Percentiles rank a stretch among this genome's conserved stretches.
These are phyloP conservation scores for Trematomus bernacchii DNA, from an alignment of 2,797 vertebrate genomes.

Conservation along the genomic window DNA sequence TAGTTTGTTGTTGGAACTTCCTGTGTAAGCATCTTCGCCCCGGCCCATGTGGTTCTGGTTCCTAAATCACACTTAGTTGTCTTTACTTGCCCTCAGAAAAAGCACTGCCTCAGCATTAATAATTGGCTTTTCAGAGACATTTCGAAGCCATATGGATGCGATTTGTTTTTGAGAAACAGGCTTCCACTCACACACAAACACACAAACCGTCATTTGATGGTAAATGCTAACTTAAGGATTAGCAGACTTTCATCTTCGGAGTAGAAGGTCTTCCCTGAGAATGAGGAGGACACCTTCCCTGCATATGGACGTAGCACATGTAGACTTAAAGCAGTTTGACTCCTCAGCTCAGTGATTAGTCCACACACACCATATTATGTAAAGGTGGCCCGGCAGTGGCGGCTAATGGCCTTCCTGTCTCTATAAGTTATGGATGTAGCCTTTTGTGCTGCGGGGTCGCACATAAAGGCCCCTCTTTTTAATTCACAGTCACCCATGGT, in stretches of 20 bases:
- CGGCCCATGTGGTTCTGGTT: constrained; percentile 82
- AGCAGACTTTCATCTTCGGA: constrained; percentile 45
- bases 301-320: constrained; percentile 31
- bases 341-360: constrained; percentile 82
- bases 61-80: constrained; percentile 78
- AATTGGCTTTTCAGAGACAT: constrained; percentile 77
- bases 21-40: constrained; percentile 60
- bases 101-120: constrained; percentile 76
- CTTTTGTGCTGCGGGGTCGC: constrained; percentile 86
- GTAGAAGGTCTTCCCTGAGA: constrained; percentile 44
- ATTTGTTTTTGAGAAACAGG: constrained; percentile 70
- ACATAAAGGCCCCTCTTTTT: constrained; percentile 88
- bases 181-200: constrained; percentile 71
- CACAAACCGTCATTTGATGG: constrained; percentile 66
- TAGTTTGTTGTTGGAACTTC: constrained; percentile 79
- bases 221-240: constrained; percentile 53
- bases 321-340: constrained; percentile 66
- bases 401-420: constrained; percentile 85
- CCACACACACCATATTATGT: constrained; percentile 84
- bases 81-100: constrained; percentile 65
- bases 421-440: constrained; percentile 87
- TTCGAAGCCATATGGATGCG: constrained; percentile 67
- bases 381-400: constrained; percentile 82
- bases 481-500: constrained; percentile 87
- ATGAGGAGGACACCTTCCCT: constrained; percentile 25